Conservation (phyloP, 2,113 vertebrate genomes). For the Oreocharis arfaki region DNA sequence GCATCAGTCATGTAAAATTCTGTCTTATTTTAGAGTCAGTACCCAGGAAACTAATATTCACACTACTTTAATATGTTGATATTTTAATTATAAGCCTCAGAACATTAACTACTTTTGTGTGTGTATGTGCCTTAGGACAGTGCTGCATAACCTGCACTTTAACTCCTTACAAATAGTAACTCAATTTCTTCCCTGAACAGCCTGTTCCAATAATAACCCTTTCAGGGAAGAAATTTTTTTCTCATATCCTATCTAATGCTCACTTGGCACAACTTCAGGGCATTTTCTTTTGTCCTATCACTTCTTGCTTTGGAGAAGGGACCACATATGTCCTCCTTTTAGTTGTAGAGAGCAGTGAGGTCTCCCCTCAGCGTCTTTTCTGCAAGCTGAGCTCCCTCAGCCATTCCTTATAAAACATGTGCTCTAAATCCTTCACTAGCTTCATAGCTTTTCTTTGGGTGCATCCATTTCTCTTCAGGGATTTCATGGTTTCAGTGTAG, state of each 20-base stretch:
- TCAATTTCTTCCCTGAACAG: background rate
- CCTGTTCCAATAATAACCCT: background rate
- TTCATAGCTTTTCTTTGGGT: background rate
- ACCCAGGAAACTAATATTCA: background rate
- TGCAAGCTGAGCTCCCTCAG: background rate
- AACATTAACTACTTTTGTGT: background rate
- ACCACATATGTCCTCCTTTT: background rate
- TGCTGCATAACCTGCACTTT: background rate
- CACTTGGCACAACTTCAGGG: background rate
- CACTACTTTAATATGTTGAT: background rate
- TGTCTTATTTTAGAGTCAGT: background rate
- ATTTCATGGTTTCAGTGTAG: background rate
- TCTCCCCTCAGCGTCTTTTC: background rate
- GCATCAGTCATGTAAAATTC: slow-evolving; percentile 2
- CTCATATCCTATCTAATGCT: background rate
- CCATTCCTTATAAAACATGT: background rate
- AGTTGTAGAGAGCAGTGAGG: accelerated
- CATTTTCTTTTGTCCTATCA: background rate
- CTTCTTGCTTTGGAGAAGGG: background rate
- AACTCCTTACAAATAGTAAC: background rate
- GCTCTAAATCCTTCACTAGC: background rate
- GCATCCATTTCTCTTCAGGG: background rate
- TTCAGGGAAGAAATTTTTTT: background rate
- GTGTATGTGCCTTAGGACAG: background rate
- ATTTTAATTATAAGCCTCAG: slow-evolving; percentile 17